Base-by-base conservation (phyloP, 2,113 vertebrate genomes). In the Poecile atricapillus region DNA sequence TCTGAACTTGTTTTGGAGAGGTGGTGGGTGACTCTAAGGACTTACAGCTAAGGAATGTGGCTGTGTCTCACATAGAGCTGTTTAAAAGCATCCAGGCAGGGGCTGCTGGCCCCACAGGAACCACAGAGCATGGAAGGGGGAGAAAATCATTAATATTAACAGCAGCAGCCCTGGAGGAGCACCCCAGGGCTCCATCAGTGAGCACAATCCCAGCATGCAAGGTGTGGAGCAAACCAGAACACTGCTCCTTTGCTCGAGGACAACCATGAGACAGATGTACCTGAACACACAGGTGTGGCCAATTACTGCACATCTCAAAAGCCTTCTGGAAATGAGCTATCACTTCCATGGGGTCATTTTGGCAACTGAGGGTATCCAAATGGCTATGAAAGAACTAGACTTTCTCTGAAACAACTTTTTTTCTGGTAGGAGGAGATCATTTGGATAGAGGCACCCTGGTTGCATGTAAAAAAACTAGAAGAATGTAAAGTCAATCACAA, bases 1-100 rank as follows among this genome's bases (percentile, higher is more conserved):
- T 75, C 67, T 59, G 70, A 75, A 68, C 56, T 63, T 88, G 65
- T 85, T 92, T 94, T 94, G 82, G 60, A 96, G 74, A 87, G 30
- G 37, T 46, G 43, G 39, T 87, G 74, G 9, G 4, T 74, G 59
- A 91, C n/a, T 65, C 39, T 63, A 49, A 58, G 62, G 59, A 60
- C 62, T 93, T 89, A 62, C 8, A 74, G 50, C 46, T 77, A 23
- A 89, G 73, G 80, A 94, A 92, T 83, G 71, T 19, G 46, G 13
- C 35, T 83, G 31, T 13, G 15, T 73, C 91, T 80, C 71, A 52
- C 13, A 59, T 19, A 24, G 30, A 0, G 0, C 49, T 53, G 49
- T 4, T 2, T 62, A 49, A 90, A 82, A 78, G 31, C 60, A 71
- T 78, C 74, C 30, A 82, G 73, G 30, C 65, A 68, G 69, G 47